Evolutionary conservation across 2,797 vertebrate species (phyloP).

Genomic region (Florisuga fusca): DNA sequence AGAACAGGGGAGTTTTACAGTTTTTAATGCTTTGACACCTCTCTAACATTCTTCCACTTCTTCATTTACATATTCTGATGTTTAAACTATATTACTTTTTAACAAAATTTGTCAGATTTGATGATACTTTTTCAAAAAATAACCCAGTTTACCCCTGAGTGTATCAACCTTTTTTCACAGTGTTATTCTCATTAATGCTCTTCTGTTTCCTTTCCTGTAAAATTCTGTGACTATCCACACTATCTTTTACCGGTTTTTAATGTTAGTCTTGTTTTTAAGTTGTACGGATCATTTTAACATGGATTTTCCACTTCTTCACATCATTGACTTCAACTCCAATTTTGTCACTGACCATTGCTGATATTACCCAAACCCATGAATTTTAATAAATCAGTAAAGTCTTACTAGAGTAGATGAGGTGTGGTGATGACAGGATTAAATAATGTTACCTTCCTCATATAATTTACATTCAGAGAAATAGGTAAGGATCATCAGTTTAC

Average conservation of each 20-base stretch:
- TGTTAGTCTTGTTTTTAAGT: not conserved
- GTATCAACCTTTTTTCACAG: not conserved
- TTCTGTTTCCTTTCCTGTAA: not conserved
- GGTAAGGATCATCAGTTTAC: not conserved
- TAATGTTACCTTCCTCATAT: not conserved
- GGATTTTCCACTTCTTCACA: not conserved
- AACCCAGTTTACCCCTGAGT: not conserved
- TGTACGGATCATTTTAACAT: not conserved
- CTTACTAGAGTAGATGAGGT: not conserved
- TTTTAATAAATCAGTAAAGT: not conserved
- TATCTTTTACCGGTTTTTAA: not conserved
- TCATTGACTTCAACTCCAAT: not conserved
- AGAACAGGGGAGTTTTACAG: not conserved
- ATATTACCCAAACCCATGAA: not conserved
- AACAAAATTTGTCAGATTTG: not conserved
- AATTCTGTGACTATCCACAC: not conserved
- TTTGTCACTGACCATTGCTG: not conserved
- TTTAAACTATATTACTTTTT: not conserved
- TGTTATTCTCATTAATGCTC: not conserved
- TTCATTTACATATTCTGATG: not conserved
- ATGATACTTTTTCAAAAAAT: accelerated
- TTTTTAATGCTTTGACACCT: not conserved
- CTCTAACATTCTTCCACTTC: not conserved
- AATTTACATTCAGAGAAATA: not conserved
- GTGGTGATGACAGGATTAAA: not conserved